phyloP scores from a whole-genome alignment of 2,888 invertebrate species.

The Brachylomia viminalis region DNA sequence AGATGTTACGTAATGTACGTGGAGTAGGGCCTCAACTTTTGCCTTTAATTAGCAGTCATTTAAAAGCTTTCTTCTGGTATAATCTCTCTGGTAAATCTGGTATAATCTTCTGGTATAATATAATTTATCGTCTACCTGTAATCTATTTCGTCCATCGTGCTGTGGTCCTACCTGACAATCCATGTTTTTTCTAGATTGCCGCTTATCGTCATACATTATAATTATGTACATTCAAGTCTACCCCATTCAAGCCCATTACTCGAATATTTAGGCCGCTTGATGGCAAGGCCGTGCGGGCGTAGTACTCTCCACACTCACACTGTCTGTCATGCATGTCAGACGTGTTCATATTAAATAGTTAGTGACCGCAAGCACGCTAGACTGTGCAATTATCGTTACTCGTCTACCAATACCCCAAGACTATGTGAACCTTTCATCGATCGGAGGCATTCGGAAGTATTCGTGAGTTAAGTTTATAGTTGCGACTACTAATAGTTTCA shows the following conservation, averaged over 20 bases:
- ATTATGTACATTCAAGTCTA: background rate
- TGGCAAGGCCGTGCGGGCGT: background rate
- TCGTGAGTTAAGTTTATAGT: slow-evolving; percentile 61
- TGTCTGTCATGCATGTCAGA: slow-evolving; percentile 22
- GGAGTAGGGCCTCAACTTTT: slow-evolving; percentile 13
- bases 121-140: background rate
- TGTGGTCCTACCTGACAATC: background rate
- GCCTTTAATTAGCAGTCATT: slow-evolving; percentile 20
- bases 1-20: slow-evolving; percentile 33
- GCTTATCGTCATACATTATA: background rate
- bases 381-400: slow-evolving; percentile 65
- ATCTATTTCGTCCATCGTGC: background rate
- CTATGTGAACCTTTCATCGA: slow-evolving; percentile 64
- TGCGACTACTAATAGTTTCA: slow-evolving; percentile 69
- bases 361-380: slow-evolving; percentile 48
- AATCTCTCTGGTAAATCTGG: too few species aligned
- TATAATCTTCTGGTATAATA: too few species aligned
- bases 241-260: background rate
- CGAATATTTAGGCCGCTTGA: slow-evolving; percentile 5
- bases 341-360: slow-evolving; percentile 46
- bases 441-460: slow-evolving; percentile 66
- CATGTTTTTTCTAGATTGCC: background rate
- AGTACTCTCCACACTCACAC: background rate
- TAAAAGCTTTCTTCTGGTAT: background rate
- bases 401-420: slow-evolving; percentile 64